phyloP scores from a whole-genome alignment of 2,888 invertebrate species.

The Steinernema carpocapsae region DNA sequence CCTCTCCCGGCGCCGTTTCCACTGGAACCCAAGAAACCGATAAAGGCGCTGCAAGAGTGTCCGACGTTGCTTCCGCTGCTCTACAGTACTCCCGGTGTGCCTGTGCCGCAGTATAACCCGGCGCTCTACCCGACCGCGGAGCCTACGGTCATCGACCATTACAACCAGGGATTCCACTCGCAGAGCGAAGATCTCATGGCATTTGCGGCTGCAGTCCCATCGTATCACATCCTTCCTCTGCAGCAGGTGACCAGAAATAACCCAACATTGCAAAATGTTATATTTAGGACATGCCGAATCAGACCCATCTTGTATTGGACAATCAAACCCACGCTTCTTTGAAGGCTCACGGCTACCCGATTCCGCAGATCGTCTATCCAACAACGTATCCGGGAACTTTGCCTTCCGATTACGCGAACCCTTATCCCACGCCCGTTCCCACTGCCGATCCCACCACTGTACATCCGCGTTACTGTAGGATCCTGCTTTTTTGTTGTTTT shows the following conservation, averaged over 20 bases:
- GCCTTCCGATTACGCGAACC: conserved; percentile 9
- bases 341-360: conserved; percentile 21
- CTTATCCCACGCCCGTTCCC: conserved; percentile 12
- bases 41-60: not conserved
- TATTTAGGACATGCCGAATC: conserved; percentile 10
- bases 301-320: not conserved
- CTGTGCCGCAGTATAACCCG: not conserved
- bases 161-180: not conserved
- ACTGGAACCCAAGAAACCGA: not conserved
- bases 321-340: not conserved
- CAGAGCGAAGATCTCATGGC: not conserved
- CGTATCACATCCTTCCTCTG: conserved; percentile 5
- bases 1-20: not conserved
- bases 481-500: too few relatives aligned
- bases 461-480: conserved; percentile 9
- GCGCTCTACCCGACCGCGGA: not conserved
- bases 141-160: not conserved
- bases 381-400: not conserved
- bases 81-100: not conserved
- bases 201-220: conserved; percentile 1
- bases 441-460: not conserved
- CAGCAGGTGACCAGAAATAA: not conserved
- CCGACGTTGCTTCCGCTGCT: not conserved
- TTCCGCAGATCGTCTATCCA: not conserved
- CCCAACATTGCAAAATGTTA: not conserved